phyloP scores from a whole-genome alignment of 2,113 vertebrate species.

The Trichomycterus rosablanca region DNA sequence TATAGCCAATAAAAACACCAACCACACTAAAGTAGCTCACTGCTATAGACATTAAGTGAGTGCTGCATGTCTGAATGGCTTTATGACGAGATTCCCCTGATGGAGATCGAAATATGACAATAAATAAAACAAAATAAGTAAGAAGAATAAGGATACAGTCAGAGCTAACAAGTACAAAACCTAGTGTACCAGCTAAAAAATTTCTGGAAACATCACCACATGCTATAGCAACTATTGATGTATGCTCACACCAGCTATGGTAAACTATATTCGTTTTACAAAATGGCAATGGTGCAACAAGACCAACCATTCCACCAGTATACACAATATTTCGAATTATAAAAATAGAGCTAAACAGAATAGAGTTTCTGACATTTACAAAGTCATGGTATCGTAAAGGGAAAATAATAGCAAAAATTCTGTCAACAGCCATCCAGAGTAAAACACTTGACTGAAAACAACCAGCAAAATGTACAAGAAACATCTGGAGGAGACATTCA shows the following conservation, averaged over 20 bases:
- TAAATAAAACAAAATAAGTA: conserved; percentile 24
- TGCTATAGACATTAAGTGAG: conserved; percentile 28
- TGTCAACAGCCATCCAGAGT: conserved; percentile 29
- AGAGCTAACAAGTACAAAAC: conserved; percentile 9
- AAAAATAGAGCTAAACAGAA: conserved; percentile 20
- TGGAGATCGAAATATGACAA: conserved; percentile 31
- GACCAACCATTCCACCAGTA: conserved; percentile 16
- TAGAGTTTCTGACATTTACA: conserved; percentile 27
- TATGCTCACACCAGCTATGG: conserved; percentile 34
- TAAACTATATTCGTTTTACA: conserved; percentile 27
- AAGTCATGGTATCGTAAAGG: conserved; percentile 30
- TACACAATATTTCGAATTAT: conserved; percentile 12
- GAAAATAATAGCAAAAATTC: conserved; percentile 31
- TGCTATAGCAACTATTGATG: conserved; percentile 31
- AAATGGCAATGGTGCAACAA: conserved; percentile 25
- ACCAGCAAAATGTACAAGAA: conserved; percentile 16
- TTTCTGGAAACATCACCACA: conserved; percentile 27
- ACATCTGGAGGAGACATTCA: conserved; percentile 35
- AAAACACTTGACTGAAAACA: conserved; percentile 33
- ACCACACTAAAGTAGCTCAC: conserved; percentile 24
- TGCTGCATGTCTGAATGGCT: conserved; percentile 36
- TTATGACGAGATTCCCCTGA: conserved; percentile 34
- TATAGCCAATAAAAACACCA: conserved; percentile 31
- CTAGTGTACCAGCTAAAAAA: conserved; percentile 18
- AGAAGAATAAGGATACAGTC: conserved; percentile 18